Evolutionary conservation across 2,888 invertebrate genomes (phyloP).

Genomic region (Rhagium mordax): DNA sequence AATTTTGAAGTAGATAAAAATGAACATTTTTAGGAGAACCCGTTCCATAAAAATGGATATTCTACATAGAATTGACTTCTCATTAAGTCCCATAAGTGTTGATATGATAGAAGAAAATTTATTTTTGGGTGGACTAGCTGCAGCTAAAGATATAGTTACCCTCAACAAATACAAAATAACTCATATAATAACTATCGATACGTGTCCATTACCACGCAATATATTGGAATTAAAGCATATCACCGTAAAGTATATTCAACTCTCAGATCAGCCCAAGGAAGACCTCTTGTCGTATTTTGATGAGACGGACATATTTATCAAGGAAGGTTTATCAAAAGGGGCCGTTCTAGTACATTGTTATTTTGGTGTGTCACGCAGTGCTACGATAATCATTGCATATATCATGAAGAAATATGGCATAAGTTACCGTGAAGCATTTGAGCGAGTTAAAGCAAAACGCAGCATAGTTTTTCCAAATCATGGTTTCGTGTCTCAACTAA

Average conservation of each 20-base stretch:
- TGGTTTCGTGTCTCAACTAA: constrained; percentile 86
- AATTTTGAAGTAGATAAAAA: background rate
- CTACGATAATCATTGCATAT: constrained; percentile 88
- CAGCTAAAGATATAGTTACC: constrained; percentile 82
- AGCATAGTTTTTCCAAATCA: constrained; percentile 84
- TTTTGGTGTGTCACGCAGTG: constrained; percentile 92
- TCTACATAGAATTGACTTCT: constrained; percentile 42
- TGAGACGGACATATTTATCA: constrained; percentile 84
- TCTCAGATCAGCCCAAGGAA: constrained; percentile 88
- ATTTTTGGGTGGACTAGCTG: constrained; percentile 83
- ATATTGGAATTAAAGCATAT: constrained; percentile 79
- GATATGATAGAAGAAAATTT: constrained; percentile 73
- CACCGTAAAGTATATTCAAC: constrained; percentile 83
- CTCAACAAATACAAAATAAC: constrained; percentile 79
- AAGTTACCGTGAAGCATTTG: constrained; percentile 81
- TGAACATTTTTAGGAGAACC: background rate
- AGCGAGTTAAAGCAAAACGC: constrained; percentile 79
- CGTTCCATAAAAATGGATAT: constrained; percentile 12
- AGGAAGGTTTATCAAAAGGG: constrained; percentile 75
- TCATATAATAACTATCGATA: constrained; percentile 87
- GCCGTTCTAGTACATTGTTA: constrained; percentile 92
- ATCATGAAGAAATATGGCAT: constrained; percentile 89
- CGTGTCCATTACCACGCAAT: constrained; percentile 85
- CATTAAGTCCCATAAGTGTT: constrained; percentile 71
- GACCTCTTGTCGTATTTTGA: constrained; percentile 84